Percentiles rank a stretch among this genome's conserved stretches.
Conservation (phyloP, 1,140 invertebrate species). For the Cepaea nemoralis region DNA sequence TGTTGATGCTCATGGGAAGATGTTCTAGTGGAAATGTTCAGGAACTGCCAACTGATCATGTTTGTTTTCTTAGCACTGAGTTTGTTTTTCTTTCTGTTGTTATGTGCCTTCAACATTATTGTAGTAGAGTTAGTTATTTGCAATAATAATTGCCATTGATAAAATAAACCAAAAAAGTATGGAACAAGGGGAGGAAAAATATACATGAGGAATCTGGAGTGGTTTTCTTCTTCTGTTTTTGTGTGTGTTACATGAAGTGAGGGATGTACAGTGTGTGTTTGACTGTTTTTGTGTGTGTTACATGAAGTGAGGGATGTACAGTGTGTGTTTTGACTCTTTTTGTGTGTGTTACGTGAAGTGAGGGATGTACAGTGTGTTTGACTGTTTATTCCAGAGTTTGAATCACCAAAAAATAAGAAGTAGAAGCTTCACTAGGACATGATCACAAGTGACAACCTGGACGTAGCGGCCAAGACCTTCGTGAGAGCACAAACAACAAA, state of each 20-base stretch:
- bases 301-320: too few relatives aligned
- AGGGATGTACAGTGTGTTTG: not conserved
- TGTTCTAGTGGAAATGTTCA: not conserved
- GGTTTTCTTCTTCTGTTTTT: not conserved
- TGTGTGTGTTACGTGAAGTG: too few relatives aligned
- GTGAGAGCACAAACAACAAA: too few relatives aligned
- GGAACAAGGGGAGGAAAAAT: not conserved
- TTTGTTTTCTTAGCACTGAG: not conserved
- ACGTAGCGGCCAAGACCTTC: too few relatives aligned
- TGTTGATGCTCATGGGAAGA: too few relatives aligned
- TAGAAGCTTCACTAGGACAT: too few relatives aligned
- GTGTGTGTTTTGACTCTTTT: not conserved
- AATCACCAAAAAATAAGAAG: too few relatives aligned
- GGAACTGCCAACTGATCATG: conserved; percentile 4
- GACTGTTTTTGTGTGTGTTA: not conserved
- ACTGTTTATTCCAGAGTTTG: too few relatives aligned
- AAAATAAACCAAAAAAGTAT: not conserved
- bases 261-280: not conserved
- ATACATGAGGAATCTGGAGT: not conserved
- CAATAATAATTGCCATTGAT: not conserved
- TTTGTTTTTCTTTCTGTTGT: not conserved
- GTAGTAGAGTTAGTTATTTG: not conserved
- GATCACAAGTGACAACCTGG: too few relatives aligned
- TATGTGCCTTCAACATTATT: conserved; percentile 15
- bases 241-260: too few relatives aligned